These are phyloP conservation scores for Holacanthus passer DNA, from an alignment of 2,113 vertebrate genomes.

Conservation along the genomic window DNA sequence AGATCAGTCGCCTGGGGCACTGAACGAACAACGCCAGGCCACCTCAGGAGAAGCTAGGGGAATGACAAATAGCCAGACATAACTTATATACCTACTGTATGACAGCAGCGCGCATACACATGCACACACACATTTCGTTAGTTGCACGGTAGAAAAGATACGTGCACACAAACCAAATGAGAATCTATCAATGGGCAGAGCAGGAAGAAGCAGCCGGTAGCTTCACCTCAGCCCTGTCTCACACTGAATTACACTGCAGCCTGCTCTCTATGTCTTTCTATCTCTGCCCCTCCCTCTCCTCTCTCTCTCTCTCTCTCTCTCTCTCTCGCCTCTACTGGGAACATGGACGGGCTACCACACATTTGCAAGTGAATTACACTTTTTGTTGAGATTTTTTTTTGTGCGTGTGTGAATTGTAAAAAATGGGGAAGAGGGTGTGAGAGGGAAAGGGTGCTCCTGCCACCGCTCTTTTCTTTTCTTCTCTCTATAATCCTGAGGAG, in stretches of 20 bases:
- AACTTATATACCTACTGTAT: conserved; percentile 31
- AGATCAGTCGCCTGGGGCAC: conserved; percentile 65
- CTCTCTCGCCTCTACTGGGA: conserved; percentile 64
- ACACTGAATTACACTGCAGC: conserved; percentile 59
- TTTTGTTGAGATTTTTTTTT: conserved; percentile 75
- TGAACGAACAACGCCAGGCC: conserved; percentile 36
- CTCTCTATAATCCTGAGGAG: conserved; percentile 83
- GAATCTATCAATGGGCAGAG: conserved; percentile 34
- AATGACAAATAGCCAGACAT: conserved; percentile 54
- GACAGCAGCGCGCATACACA: conserved; percentile 28
- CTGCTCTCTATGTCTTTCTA: conserved; percentile 60
- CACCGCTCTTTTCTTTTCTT: conserved; percentile 82
- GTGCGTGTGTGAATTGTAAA: conserved; percentile 52
- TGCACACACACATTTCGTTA: conserved; percentile 9
- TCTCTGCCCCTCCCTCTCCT: conserved; percentile 62
- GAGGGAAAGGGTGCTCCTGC: conserved; percentile 71
- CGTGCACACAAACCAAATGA: conserved; percentile 23
- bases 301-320: conserved; percentile 25
- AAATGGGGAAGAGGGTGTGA: conserved; percentile 62
- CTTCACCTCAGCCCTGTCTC: conserved; percentile 65
- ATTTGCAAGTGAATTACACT: conserved; percentile 87
- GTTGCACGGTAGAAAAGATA: conserved; percentile 27
- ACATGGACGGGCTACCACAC: conserved; percentile 75
- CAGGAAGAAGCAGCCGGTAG: conserved; percentile 72
- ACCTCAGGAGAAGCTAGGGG: conserved; percentile 49